A percentile compares a stretch with the other conserved stretches of the same genome.
Conservation (phyloP, 2,888 invertebrate species). For the Acronicta leporina region DNA sequence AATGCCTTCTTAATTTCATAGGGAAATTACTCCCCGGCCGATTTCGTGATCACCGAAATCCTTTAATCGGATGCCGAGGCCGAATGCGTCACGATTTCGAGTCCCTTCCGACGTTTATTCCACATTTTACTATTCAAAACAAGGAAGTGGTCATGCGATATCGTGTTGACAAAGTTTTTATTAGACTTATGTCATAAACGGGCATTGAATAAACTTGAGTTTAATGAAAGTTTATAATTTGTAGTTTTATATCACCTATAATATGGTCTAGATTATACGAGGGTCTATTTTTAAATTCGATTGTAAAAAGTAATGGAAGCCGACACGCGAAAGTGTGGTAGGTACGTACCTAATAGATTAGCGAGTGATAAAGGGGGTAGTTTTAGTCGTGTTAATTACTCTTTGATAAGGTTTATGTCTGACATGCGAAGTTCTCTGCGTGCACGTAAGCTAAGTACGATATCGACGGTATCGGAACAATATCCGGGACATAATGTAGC, state of each 20-base stretch:
- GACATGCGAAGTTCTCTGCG: constrained; percentile 44
- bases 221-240: constrained; percentile 44
- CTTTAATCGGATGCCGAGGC: constrained; percentile 30
- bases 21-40: constrained; percentile 49
- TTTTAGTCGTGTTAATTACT: constrained; percentile 55
- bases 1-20: constrained; percentile 61
- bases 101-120: constrained; percentile 20
- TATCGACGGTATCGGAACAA: constrained; percentile 43
- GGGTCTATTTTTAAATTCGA: constrained; percentile 21
- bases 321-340: constrained; percentile 59
- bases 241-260: constrained; percentile 16
- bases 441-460: constrained; percentile 52
- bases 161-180: constrained; percentile 62
- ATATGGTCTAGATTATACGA: constrained; percentile 20
- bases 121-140: constrained; percentile 52
- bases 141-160: constrained; percentile 51
- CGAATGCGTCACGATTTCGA: constrained; percentile 19
- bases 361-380: constrained; percentile 49
- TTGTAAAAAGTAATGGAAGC: constrained; percentile 51
- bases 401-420: constrained; percentile 39
- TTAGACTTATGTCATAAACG: constrained; percentile 54
- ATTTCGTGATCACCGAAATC: constrained; percentile 34
- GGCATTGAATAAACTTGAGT: constrained; percentile 41
- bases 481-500: constrained; percentile 55
- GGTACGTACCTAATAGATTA: constrained; percentile 33